Conservation (phyloP, 2,797 vertebrate genomes). For the Myripristis jacobus region DNA sequence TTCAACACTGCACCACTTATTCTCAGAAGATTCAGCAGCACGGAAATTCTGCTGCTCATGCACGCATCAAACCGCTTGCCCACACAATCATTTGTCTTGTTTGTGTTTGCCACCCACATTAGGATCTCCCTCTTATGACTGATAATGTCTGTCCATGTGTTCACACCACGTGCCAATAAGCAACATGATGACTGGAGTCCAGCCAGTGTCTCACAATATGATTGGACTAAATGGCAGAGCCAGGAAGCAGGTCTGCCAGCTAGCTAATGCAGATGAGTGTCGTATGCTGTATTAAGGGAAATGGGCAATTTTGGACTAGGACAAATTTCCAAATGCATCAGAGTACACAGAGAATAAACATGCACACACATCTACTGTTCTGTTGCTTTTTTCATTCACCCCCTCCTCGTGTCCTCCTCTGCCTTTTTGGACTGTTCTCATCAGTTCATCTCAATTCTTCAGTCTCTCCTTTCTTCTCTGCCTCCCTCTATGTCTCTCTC, state of each 20-base stretch:
- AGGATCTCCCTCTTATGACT: slow-evolving; percentile 4
- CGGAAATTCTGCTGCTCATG: background rate
- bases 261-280: slow-evolving; percentile 19
- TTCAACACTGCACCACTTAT: background rate
- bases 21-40: background rate
- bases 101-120: background rate
- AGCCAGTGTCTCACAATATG: slow-evolving; percentile 2
- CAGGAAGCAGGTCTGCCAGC: background rate
- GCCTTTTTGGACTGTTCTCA: background rate
- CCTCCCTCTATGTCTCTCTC: slow-evolving; percentile 22
- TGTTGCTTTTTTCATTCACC: slow-evolving; percentile 3
- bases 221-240: background rate
- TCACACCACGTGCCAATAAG: background rate
- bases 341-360: slow-evolving; percentile 3
- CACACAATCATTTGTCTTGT: background rate
- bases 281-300: background rate
- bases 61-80: background rate
- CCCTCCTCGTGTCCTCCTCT: slow-evolving; percentile 6
- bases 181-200: slow-evolving; percentile 1
- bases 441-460: slow-evolving; percentile 15
- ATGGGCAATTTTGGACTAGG: background rate
- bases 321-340: slow-evolving; percentile 24
- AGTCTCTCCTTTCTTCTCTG: slow-evolving; percentile 6
- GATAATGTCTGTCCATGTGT: slow-evolving; percentile 9
- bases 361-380: background rate